Evolutionary conservation across 2,888 invertebrate species (phyloP).

Genomic region (Ichneumoninae sp.): DNA sequence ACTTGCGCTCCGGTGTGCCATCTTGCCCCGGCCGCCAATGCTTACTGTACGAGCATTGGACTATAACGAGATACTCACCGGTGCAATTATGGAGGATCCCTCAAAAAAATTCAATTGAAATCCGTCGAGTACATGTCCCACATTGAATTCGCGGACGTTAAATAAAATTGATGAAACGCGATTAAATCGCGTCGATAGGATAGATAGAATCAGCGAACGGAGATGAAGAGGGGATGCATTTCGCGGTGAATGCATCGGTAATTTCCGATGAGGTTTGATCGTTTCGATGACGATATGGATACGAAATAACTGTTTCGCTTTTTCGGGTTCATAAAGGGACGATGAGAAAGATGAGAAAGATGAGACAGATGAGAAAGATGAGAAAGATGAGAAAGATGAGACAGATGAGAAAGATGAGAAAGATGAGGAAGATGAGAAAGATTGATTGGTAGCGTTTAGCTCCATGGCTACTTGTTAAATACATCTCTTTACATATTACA

Average conservation of each 20-base stretch:
- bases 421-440: too few relatives aligned
- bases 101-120: conserved; percentile 18
- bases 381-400: too few relatives aligned
- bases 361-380: too few relatives aligned
- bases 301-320: neutral
- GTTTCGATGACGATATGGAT: neutral
- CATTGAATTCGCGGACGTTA: neutral
- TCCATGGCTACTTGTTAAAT: neutral
- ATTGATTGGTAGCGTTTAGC: conserved; percentile 20
- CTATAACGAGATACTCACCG: neutral
- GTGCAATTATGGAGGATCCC: conserved; percentile 18
- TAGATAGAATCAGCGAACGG: neutral
- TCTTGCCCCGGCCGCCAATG: too few relatives aligned
- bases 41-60: too few relatives aligned
- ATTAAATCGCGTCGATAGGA: neutral
- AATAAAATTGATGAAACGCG: conserved; percentile 10
- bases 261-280: conserved; percentile 15
- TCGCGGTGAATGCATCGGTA: neutral
- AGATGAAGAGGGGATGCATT: conserved; percentile 14
- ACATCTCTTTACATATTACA: neutral
- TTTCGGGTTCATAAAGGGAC: neutral
- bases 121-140: neutral
- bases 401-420: too few relatives aligned
- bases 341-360: too few relatives aligned
- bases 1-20: too few relatives aligned